Evolutionary conservation across 1,140 invertebrate genomes (phyloP).

Genomic region (Mactra quadrangularis): DNA sequence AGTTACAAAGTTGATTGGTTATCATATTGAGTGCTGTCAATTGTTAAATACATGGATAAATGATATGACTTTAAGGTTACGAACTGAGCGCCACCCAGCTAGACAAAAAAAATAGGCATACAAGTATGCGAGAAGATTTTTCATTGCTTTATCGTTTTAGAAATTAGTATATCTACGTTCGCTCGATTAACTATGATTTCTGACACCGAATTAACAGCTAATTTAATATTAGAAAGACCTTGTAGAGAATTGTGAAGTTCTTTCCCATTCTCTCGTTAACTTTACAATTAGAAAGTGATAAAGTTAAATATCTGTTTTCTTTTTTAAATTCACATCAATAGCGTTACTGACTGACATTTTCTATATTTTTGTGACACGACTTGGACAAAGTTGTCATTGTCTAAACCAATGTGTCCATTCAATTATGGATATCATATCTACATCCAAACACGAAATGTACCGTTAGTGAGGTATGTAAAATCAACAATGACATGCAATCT

Average conservation of each 20-base stretch:
- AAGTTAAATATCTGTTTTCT: conserved; percentile 45
- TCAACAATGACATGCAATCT: conserved; percentile 24
- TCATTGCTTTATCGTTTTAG: not conserved
- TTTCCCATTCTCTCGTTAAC: not conserved
- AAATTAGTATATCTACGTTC: not conserved
- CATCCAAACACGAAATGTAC: conserved; percentile 21
- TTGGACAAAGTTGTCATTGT: conserved; percentile 30
- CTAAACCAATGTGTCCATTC: not conserved
- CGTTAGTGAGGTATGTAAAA: conserved; percentile 6
- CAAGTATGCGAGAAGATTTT: too few species aligned
- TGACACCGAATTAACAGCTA: conserved; percentile 56
- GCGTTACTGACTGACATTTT: too few species aligned
- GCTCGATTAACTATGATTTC: conserved; percentile 40
- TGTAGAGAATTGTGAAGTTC: not conserved
- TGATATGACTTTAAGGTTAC: conserved; percentile 59
- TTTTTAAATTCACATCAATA: too few species aligned
- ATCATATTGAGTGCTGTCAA: conserved; percentile 48
- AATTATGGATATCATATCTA: conserved; percentile 27
- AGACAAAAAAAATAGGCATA: not conserved
- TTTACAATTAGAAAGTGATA: conserved; percentile 60
- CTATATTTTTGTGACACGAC: conserved; percentile 10
- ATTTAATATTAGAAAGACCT: not conserved
- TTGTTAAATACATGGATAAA: conserved; percentile 57
- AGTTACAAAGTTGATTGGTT: conserved; percentile 34
- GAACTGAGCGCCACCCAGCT: conserved; percentile 51